Percentiles rank a stretch among this genome's conserved stretches.
Conservation (phyloP, 1,140 invertebrate genomes). For the Lamellibrachia luymesi region DNA sequence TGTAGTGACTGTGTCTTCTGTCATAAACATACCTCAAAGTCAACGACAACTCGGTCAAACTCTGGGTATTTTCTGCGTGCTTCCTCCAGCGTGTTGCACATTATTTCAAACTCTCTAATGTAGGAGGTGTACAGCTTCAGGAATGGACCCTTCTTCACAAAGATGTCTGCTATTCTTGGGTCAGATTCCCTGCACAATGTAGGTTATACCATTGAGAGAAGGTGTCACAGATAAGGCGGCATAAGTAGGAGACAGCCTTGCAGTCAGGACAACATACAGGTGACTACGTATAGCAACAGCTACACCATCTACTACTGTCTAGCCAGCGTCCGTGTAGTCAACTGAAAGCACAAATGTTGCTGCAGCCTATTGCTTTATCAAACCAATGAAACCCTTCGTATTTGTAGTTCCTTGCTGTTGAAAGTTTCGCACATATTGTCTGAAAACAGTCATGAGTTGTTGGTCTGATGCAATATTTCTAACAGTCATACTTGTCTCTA, state of each 20-base stretch:
- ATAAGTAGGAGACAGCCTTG: not conserved
- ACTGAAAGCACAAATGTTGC: not conserved
- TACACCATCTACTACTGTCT: not conserved
- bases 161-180: constrained; percentile 71
- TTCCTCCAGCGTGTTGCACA: constrained; percentile 66
- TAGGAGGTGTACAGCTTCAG: constrained; percentile 74
- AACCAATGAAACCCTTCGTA: not conserved
- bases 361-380: not conserved
- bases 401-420: no score
- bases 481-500: no score
- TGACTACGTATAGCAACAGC: not conserved
- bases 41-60: constrained; percentile 65
- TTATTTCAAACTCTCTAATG: constrained; percentile 70
- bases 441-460: no score
- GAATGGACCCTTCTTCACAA: constrained; percentile 75
- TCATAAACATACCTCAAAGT: constrained; percentile 64
- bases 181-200: constrained; percentile 51
- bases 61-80: constrained; percentile 64
- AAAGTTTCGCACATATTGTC: no score
- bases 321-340: not conserved
- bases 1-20: not conserved
- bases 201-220: not conserved
- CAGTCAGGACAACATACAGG: not conserved
- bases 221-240: not conserved
- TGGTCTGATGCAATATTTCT: no score